Evolutionary conservation across 2,113 vertebrate species (phyloP).

Genomic region (Tiliqua scincoides): DNA sequence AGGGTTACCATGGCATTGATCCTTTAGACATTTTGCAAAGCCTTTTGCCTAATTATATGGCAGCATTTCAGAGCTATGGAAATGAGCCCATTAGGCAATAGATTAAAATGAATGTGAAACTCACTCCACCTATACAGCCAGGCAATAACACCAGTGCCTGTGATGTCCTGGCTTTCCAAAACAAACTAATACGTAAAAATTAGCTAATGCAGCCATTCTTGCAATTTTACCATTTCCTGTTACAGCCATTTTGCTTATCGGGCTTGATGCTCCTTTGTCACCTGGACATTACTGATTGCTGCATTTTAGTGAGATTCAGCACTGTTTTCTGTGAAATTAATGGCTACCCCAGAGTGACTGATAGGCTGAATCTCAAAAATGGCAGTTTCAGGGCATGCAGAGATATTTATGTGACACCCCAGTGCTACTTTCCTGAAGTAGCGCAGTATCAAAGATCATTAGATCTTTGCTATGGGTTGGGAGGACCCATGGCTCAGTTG

Average conservation of each 20-base stretch:
- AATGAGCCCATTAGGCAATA: background rate
- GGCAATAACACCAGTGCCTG: no score
- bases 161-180: background rate
- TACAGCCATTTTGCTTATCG: background rate
- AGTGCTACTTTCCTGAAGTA: background rate
- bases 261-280: background rate
- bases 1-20: slow-evolving; percentile 6
- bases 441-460: background rate
- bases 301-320: background rate
- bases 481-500: background rate
- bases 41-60: background rate
- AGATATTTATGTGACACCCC: no score
- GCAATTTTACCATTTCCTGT: background rate
- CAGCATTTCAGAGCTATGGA: background rate
- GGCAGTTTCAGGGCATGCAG: background rate
- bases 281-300: background rate
- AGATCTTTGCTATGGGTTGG: background rate
- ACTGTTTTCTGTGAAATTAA: background rate
- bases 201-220: background rate
- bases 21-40: slow-evolving; percentile 13
- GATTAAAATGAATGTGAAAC: background rate
- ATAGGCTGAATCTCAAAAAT: background rate
- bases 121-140: background rate
- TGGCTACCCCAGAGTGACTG: background rate
- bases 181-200: background rate